These are phyloP conservation scores for Enteromius viviparus DNA, from an alignment of 2,797 vertebrate species.

Conservation along the genomic window DNA sequence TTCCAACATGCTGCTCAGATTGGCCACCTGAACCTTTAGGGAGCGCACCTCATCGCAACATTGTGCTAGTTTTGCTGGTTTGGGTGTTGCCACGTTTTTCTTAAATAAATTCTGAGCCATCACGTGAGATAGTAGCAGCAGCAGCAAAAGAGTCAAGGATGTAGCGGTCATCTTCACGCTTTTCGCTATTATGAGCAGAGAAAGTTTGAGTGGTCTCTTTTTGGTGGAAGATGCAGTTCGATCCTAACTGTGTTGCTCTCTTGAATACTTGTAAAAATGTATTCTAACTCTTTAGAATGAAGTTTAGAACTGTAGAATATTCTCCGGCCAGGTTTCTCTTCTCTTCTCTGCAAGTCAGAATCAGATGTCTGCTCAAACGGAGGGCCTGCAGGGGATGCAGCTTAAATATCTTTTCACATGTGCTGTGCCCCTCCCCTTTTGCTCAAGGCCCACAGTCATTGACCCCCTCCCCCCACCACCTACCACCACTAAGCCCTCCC, in stretches of 20 bases:
- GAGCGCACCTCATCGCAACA: slow-evolving; percentile 90
- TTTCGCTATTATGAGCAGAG: slow-evolving; percentile 32
- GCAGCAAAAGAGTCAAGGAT: slow-evolving; percentile 63
- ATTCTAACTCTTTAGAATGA: neutral
- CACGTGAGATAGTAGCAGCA: slow-evolving; percentile 67
- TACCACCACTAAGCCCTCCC: slow-evolving; percentile 66
- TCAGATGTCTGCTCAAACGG: slow-evolving; percentile 68
- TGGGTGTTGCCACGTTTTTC: slow-evolving; percentile 60
- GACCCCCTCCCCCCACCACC: slow-evolving; percentile 57
- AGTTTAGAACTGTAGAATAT: neutral
- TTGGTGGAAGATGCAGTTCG: neutral
- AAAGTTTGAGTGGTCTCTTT: neutral
- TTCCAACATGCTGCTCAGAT: slow-evolving; percentile 87
- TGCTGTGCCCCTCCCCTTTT: slow-evolving; percentile 83
- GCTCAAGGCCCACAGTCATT: slow-evolving; percentile 63
- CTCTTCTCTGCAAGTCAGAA: slow-evolving; percentile 58
- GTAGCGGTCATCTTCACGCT: slow-evolving; percentile 59
- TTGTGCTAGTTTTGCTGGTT: slow-evolving; percentile 69
- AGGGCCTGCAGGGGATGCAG: slow-evolving; percentile 76
- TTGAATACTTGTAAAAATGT: neutral
- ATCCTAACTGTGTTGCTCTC: slow-evolving; percentile 51
- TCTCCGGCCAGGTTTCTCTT: slow-evolving; percentile 10
- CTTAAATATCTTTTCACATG: slow-evolving; percentile 90
- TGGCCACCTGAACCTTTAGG: slow-evolving; percentile 90
- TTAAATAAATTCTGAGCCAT: slow-evolving; percentile 73